Conservation (phyloP, 2,888 invertebrate genomes). For the Synergus laeviventris region DNA sequence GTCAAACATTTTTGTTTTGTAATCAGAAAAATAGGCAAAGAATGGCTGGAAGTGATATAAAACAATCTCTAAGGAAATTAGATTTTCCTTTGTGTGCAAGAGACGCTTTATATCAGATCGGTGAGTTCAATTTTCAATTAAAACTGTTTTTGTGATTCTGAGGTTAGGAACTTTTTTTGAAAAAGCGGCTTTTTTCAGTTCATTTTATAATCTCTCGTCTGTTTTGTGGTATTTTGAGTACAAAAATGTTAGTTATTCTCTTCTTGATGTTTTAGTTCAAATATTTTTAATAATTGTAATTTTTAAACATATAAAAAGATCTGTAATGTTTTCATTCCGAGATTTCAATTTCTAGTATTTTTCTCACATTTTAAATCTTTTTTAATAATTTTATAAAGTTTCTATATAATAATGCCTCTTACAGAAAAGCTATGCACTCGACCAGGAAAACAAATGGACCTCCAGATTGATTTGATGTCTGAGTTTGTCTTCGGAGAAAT, state of each 20-base stretch:
- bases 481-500: conserved; percentile 90
- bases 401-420: conserved; percentile 8
- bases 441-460: conserved; percentile 81
- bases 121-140: conserved; percentile 75
- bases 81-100: conserved; percentile 87
- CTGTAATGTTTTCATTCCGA: background rate
- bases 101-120: conserved; percentile 86
- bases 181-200: conserved; percentile 6
- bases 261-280: conserved; percentile 8
- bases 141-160: conserved; percentile 7
- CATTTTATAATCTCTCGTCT: background rate
- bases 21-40: conserved; percentile 41
- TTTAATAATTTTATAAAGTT: too few relatives aligned
- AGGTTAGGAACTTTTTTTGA: background rate
- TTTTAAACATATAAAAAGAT: background rate
- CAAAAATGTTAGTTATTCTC: background rate
- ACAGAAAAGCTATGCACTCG: conserved; percentile 68
- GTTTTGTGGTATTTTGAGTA: background rate
- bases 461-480: conserved; percentile 87
- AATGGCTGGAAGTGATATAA: conserved; percentile 81
- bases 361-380: too few relatives aligned
- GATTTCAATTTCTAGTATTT: background rate
- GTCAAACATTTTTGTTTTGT: conserved; percentile 7
- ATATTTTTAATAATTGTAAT: conserved; percentile 15
- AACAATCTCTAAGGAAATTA: conserved; percentile 83